Base-by-base conservation (phyloP, 2,888 invertebrate species). In the Beris morrisii region DNA sequence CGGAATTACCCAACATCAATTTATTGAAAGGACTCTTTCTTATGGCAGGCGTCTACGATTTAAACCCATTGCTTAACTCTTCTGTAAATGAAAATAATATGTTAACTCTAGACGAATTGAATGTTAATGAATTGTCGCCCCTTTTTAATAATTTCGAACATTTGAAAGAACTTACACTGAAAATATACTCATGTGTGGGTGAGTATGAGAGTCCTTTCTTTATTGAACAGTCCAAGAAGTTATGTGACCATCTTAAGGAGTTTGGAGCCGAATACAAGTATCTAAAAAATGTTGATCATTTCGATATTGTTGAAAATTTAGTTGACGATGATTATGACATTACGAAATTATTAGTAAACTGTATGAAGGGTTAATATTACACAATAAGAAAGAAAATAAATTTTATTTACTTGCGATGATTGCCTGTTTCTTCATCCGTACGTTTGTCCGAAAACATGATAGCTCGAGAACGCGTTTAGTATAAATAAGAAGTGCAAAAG, bases 31-130 rank as follows among this genome's bases (percentile, higher is more conserved):
- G 88, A 4, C 82, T 89, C 5, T 83, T 91, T 74, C 82, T 93
- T 4, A 84, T 94, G 54, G 85, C 89, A 58, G 95, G 95, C 1
- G 76, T 95, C 9, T 95, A 87, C 76, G 89, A 93, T 78, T 82
- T 95, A 13, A 82, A 85, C 4, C 76, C 78, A 32, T 64, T 80
- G 44, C 90, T 91, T 70, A 70, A 91, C 0, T 78, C 84, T 65
- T 89, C 89, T 0, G 85, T 85, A 7, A 83, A 88, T 67, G 92
- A 92, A 73, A 82, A 85, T 4, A 83, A 86, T 28, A 77, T 94
- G 0, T 85, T 89, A 0, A 68, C 72, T 58, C 79, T 95, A 4
- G 85, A 86, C 4, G 74, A 77, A 71, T 83, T 83, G 69, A 84
- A 83, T 75, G 85, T 86, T 0, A 75, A 75, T 45, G 73, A 81